Evolutionary conservation across 1,140 invertebrate genomes (phyloP), one percentile per base, ranked within the genome.

Genomic region (Ctenoplectra terminalis): DNA sequence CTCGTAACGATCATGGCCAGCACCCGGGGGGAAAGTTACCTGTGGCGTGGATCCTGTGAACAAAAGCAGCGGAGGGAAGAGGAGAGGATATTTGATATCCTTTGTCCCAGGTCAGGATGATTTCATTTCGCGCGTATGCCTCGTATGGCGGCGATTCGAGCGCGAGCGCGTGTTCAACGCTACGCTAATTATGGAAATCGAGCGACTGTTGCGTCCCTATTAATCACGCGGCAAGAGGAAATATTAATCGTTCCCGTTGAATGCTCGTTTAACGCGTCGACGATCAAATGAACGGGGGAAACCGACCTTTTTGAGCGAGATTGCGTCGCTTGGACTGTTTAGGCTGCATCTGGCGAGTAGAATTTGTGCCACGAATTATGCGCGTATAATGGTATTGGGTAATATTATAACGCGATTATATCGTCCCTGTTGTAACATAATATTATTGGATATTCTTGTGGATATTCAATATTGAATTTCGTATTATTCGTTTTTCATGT

Each of bases 1-100:
- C 56, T 95, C 94, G 78, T 94, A 94, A 88, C 94, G 93, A 86
- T 94, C 94, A 76, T 93, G 92, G 20, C 92, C 92, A 31, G 91
- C 87, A 60, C 90, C 91, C 23, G 92, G 92, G 26, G 92, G 90
- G 71, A 93, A 93, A 48, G 90, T 90, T 9, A 92, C 92, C 81
- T 92, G 93, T 86, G 91, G 93, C 85, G 91, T 91, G 64, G 90
- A 92, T 58, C 90, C 93, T 90, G 82, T 61, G 4, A 77, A 77
- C 58, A 81, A 70, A 46, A 54, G 31, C 46, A 54, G 4, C 34
- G 3, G 23, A 2, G 5, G 8, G 34, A 46, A 50, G 40, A 60
- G 37, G 37, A 54, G 50, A 48, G 34, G 50, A 58, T 50, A 54
- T 75, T 61, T 34, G 31, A 56, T 56, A 26, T 60, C 46, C 23